These are phyloP conservation scores for Saccostrea cuccullata DNA, from an alignment of 1,140 invertebrate species.

Conservation along the genomic window DNA sequence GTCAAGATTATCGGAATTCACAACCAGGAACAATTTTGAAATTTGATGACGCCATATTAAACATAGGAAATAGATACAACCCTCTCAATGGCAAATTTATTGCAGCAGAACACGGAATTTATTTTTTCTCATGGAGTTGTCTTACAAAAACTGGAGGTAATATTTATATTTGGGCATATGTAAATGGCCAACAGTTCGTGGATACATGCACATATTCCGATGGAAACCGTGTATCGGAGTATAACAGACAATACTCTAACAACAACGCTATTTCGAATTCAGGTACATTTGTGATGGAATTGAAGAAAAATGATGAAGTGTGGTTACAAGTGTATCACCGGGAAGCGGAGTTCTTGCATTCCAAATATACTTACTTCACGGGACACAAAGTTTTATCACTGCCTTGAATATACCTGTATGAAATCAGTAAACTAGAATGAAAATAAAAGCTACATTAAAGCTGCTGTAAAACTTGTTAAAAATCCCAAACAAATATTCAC, in stretches of 20 bases:
- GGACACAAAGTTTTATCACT: neutral
- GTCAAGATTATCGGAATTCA: neutral
- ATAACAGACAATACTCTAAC: no score
- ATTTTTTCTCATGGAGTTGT: neutral
- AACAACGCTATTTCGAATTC: neutral
- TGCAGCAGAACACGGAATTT: neutral
- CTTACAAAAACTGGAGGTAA: neutral
- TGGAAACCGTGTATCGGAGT: no score
- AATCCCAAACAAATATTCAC: no score
- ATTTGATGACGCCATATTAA: constrained; percentile 20
- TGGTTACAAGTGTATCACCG: neutral
- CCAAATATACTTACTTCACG: neutral
- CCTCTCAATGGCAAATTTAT: neutral
- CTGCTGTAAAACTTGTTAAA: no score
- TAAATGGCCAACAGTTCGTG: neutral
- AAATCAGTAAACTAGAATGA: no score
- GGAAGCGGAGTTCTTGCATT: neutral
- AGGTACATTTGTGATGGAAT: neutral
- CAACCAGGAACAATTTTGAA: neutral
- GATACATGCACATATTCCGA: neutral
- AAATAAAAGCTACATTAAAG: no score
- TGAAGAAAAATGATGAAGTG: neutral
- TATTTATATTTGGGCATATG: neutral
- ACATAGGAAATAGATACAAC: neutral
- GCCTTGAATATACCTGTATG: neutral